These are phyloP conservation scores for Onychomys torridus DNA, from an alignment of 2,797 vertebrate genomes.

Conservation along the genomic window DNA sequence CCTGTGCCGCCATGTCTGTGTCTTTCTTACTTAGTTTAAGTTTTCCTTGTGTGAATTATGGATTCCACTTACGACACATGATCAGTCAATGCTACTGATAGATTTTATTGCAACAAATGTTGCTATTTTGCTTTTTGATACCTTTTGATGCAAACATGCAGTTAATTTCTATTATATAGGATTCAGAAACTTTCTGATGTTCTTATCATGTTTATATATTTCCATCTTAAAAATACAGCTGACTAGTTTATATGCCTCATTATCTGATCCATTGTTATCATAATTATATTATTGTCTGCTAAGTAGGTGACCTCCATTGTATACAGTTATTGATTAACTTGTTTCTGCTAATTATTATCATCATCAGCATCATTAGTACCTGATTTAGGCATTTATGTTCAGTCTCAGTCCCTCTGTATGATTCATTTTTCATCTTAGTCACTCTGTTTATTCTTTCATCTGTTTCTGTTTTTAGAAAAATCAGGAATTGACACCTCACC, in stretches of 20 bases:
- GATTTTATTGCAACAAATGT: background rate
- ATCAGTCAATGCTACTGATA: background rate
- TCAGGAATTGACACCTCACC: slow-evolving; percentile 12
- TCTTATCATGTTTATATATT: background rate
- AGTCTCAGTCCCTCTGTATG: background rate
- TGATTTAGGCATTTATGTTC: background rate
- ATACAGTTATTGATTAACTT: background rate
- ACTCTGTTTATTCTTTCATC: background rate
- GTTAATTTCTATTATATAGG: background rate
- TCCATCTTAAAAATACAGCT: background rate
- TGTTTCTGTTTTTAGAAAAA: slow-evolving; percentile 42
- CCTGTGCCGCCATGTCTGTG: background rate
- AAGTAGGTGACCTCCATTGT: background rate
- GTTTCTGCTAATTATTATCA: background rate
- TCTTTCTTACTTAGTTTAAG: background rate
- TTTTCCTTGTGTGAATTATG: background rate
- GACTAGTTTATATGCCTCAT: background rate
- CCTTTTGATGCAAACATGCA: background rate
- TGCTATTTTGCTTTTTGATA: background rate
- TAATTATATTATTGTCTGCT: background rate
- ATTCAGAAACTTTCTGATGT: background rate
- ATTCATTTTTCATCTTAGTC: background rate
- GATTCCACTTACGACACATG: background rate
- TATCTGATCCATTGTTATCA: background rate
- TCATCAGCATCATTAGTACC: background rate